Evolutionary conservation across 2,113 vertebrate species (phyloP), one percentile per base, ranked within the genome.

Genomic region (Prionailurus viverrinus): DNA sequence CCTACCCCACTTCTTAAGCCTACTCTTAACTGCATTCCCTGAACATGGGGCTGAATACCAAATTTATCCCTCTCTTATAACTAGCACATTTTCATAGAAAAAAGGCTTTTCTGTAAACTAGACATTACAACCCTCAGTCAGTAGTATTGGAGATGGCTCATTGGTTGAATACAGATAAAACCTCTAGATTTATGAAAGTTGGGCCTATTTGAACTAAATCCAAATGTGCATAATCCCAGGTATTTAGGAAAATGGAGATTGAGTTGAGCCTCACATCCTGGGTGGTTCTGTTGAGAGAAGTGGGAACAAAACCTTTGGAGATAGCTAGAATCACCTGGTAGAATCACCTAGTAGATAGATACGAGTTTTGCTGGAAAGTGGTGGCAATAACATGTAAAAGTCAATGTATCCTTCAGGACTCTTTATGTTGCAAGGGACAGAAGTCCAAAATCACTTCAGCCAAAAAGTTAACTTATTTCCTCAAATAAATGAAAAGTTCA

Each of bases 401-500:
- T 48, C 29, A 58, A 29, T 41, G 14, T 25, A 29, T 95, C 78
- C 19, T 79, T 55, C 12, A 89, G 78, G 13, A 84, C 21, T 66
- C 31, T 31, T 76, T 81, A 51, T 81, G 45, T 53, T 48, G 7
- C 36, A 85, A 82, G 4, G 61, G 19, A 73, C 8, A 81, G 45
- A 68, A 71, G 73, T 86, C 55, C 48, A 81, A 55, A 86, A 33
- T 31, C 58, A 29, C 21, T 85, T 66, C 23, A 45, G n/a, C 3
- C 73, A 95, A 51, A 81, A 82, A 86, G 63, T 79, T 94, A 55
- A 66, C 14, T n/a, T 87, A 51, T 81, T 82, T 63, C 48, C 58
- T 71, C 39, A 53, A 94, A 16, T 66, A 78, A 85, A 39, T 80
- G 41, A 92, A 63, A 84, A 65, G 14, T 33, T 33, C 7, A 14